A percentile compares a stretch with the other conserved stretches of the same genome.
phyloP scores from a whole-genome alignment of 2,888 invertebrate genomes.

The Unio delphinus region DNA sequence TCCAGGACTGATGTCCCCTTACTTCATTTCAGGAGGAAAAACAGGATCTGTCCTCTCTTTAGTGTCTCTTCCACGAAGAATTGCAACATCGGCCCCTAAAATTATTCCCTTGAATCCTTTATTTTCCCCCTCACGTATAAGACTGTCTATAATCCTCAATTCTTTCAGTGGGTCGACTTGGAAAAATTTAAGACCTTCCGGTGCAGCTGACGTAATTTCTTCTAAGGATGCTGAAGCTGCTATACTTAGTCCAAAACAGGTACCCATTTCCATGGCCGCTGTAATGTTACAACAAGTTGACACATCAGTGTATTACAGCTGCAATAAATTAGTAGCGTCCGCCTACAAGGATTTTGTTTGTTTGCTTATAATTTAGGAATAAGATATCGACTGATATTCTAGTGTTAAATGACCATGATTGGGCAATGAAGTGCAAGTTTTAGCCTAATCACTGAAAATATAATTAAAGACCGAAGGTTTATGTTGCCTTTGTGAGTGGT shows the following conservation, averaged over 20 bases:
- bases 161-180: slow-evolving; percentile 88
- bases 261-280: slow-evolving; percentile 85
- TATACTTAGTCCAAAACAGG: slow-evolving; percentile 87
- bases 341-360: too few species aligned
- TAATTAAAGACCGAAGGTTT: too few species aligned
- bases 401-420: too few species aligned
- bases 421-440: too few species aligned
- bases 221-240: slow-evolving; percentile 90
- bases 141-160: slow-evolving; percentile 65
- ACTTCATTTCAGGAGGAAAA: slow-evolving; percentile 85
- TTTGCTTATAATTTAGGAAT: too few species aligned
- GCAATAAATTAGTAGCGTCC: too few species aligned
- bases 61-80: slow-evolving; percentile 83
- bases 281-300: slow-evolving; percentile 14
- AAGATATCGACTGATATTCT: too few species aligned
- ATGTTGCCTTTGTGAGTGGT: too few species aligned
- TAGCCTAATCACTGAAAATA: too few species aligned
- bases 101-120: slow-evolving; percentile 90
- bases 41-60: slow-evolving; percentile 88
- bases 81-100: slow-evolving; percentile 89
- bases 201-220: slow-evolving; percentile 82
- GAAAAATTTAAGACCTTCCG: slow-evolving; percentile 84
- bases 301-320: too few species aligned
- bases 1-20: slow-evolving; percentile 23
- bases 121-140: slow-evolving; percentile 84